phyloP scores from a whole-genome alignment of 2,797 vertebrate genomes.

The Pseudochaenichthys georgianus region DNA sequence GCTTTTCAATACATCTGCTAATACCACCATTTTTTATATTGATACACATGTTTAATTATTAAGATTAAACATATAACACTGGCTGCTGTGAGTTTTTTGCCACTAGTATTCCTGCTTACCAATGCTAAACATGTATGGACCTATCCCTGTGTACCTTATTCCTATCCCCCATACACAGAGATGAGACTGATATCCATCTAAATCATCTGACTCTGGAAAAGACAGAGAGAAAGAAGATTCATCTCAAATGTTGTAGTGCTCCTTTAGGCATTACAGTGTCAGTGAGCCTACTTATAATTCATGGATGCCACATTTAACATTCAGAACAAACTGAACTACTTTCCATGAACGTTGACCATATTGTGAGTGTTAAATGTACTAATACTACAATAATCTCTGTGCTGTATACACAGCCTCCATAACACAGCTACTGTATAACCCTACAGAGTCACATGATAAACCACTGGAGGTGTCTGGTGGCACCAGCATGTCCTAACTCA shows the following conservation, averaged over 20 bases:
- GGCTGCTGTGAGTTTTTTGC: neutral
- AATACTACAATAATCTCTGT: conserved; percentile 58
- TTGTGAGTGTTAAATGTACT: conserved; percentile 58
- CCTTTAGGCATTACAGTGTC: conserved; percentile 32
- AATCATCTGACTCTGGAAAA: conserved; percentile 11
- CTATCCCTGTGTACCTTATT: too few species aligned
- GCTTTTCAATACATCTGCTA: neutral
- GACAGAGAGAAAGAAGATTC: conserved; percentile 14
- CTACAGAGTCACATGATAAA: conserved; percentile 61
- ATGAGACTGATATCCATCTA: conserved; percentile 18
- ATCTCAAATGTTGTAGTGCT: conserved; percentile 15
- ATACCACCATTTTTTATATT: neutral
- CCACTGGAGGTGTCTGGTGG: conserved; percentile 57
- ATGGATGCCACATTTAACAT: conserved; percentile 54
- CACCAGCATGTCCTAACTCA: conserved; percentile 34
- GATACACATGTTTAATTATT: neutral
- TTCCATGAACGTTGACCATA: conserved; percentile 50
- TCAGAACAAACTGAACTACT: conserved; percentile 54
- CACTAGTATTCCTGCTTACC: conserved; percentile 3
- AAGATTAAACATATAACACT: neutral
- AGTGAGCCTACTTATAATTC: conserved; percentile 42
- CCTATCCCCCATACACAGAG: neutral
- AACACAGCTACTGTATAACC: conserved; percentile 56
- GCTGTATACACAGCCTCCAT: conserved; percentile 67
- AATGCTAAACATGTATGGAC: neutral